Base-by-base conservation (phyloP, 1,140 invertebrate species). In the Berghia stephanieae region DNA sequence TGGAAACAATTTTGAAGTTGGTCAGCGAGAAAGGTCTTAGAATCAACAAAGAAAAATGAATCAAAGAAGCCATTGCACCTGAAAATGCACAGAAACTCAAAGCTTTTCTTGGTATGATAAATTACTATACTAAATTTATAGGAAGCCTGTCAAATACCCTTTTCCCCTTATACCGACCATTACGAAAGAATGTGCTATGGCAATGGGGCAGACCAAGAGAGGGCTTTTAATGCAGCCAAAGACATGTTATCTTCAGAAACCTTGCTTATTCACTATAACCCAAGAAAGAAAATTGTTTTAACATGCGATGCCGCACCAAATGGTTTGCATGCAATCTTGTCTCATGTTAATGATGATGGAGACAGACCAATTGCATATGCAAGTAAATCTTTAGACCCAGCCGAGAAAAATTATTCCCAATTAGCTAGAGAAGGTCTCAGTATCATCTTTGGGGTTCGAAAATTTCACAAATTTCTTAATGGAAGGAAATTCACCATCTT, bases 381-480 rank as follows among this genome's bases (percentile, higher is more conserved):
- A 3, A 91, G 88, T 0, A 60, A 89, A 76, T 86, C 85, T 1
- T 75, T 92, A 27, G 83, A 81, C n/a, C 38, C 77, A 40, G 82
- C 89, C n/a, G 90, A 93, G 82, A 80, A 84, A 78, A 90, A 90
- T 21, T 92, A 92, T 81, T 82, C 85, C 24, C 89, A 92, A 75
- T 83, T 91, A 5, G 90, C 93, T 43, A 90, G n/a, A 90, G 79
- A 92, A 93, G 84, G 91, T 86, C 0, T 83, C 91, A 13, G 86
- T 88, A 4, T 87, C 92, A 36, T n/a, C n/a, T 77, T 91, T 49
- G 90, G 86, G 84, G 89, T 88, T 21, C 76, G 91, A 63, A 79
- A 84, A 87, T 81, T 89, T 81, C 89, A 92, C 74, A 81, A 92
- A 63, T 92, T 91, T 79, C 70, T 91, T 13, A 90, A 86, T 78